phyloP scores from a whole-genome alignment of 2,888 invertebrate species.

The Stramonita haemastoma region DNA sequence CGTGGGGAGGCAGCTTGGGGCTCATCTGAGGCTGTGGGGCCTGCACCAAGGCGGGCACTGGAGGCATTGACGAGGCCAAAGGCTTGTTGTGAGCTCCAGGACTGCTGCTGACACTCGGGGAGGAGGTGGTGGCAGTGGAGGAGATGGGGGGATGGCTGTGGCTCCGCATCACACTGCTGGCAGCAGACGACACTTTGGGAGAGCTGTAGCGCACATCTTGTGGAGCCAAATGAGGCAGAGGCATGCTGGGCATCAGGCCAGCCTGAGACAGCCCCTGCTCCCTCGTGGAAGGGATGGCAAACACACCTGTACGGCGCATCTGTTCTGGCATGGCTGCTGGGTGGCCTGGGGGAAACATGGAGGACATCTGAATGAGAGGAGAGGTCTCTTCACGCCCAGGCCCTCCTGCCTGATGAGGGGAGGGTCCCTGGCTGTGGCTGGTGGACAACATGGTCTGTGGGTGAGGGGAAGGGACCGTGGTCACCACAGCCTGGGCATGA shows the following conservation, averaged over 20 bases:
- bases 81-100: background rate
- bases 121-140: background rate
- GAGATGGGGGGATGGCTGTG: background rate
- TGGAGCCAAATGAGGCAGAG: background rate
- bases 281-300: slow-evolving; percentile 22
- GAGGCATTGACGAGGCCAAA: slow-evolving; percentile 41
- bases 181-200: slow-evolving; percentile 24
- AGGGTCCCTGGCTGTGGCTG: background rate
- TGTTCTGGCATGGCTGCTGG: slow-evolving; percentile 21
- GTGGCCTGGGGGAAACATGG: slow-evolving; percentile 30
- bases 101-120: background rate
- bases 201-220: slow-evolving; percentile 32
- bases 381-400: slow-evolving; percentile 12
- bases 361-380: slow-evolving; percentile 27
- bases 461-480: background rate
- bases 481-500: background rate
- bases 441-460: background rate
- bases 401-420: background rate
- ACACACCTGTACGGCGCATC: slow-evolving; percentile 26
- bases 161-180: slow-evolving; percentile 29
- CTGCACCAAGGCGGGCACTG: slow-evolving; percentile 42
- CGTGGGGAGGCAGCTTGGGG: slow-evolving; percentile 39
- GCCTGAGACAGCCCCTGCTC: background rate
- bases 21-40: slow-evolving; percentile 38
- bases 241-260: background rate